Evolutionary conservation across 2,888 invertebrate genomes (phyloP).

Genomic region (Scaeva pyrastri): DNA sequence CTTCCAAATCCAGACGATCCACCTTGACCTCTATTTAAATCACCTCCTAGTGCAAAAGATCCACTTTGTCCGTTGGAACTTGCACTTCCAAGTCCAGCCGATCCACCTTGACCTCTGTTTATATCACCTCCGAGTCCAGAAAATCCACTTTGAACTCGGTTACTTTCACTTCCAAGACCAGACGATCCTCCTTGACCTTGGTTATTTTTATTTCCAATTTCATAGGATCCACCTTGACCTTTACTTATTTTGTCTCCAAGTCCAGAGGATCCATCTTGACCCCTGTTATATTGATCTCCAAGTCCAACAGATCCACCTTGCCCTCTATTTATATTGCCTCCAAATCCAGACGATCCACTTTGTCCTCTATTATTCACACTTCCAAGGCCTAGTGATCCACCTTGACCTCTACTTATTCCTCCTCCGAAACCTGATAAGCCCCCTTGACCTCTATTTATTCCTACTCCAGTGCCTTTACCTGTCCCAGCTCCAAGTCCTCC

Average conservation of each 20-base stretch:
- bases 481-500: constrained; percentile 74
- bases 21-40: neutral
- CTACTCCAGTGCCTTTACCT: constrained; percentile 72
- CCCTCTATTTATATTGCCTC: constrained; percentile 74
- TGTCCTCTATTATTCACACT: constrained; percentile 72
- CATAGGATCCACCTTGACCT: constrained; percentile 1
- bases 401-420: constrained; percentile 66
- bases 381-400: constrained; percentile 59
- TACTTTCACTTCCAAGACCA: constrained; percentile 67
- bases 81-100: neutral
- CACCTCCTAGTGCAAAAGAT: neutral
- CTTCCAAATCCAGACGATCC: constrained; percentile 8
- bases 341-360: constrained; percentile 52
- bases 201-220: constrained; percentile 32
- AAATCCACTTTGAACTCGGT: constrained; percentile 57
- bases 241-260: too few relatives aligned
- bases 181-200: constrained; percentile 62
- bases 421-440: constrained; percentile 14
- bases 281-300: constrained; percentile 3
- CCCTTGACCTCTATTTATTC: neutral
- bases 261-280: too few relatives aligned
- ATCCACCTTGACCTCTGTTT: neutral
- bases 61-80: constrained; percentile 2
- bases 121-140: neutral
- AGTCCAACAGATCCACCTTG: constrained; percentile 2